phyloP scores from a whole-genome alignment of 2,888 invertebrate species.

The Thera britannica region DNA sequence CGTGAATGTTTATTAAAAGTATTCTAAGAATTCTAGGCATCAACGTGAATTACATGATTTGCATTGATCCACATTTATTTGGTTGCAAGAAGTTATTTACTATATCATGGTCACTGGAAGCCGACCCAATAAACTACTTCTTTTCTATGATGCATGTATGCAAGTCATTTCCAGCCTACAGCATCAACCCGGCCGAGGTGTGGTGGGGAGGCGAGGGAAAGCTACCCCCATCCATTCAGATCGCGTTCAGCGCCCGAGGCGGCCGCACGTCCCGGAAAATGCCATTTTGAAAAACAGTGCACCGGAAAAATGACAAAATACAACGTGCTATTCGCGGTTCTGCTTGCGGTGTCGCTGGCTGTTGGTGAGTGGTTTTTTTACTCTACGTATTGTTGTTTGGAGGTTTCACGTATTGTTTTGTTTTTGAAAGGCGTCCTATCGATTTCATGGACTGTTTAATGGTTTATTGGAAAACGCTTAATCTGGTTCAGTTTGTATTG shows the following conservation, averaged over 20 bases:
- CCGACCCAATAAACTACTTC: background rate
- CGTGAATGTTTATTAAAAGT: too few relatives aligned
- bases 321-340: conserved; percentile 59
- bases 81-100: too few relatives aligned
- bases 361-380: conserved; percentile 59
- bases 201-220: conserved; percentile 23
- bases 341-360: conserved; percentile 63
- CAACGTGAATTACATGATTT: too few relatives aligned
- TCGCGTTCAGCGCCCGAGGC: conserved; percentile 56
- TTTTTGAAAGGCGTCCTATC: conserved; percentile 21
- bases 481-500: too few relatives aligned
- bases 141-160: conserved; percentile 4
- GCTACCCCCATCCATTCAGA: conserved; percentile 41
- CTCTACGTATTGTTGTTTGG: background rate
- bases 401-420: conserved; percentile 15
- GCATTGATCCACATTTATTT: too few relatives aligned
- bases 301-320: conserved; percentile 64
- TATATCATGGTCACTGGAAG: too few relatives aligned
- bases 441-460: conserved; percentile 4
- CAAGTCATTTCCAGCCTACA: conserved; percentile 11
- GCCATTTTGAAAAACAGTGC: conserved; percentile 47
- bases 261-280: conserved; percentile 52
- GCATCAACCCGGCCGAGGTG: background rate
- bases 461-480: too few relatives aligned
- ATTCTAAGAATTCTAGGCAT: too few relatives aligned